Percentiles rank a stretch among this genome's conserved stretches.
Conservation (phyloP, 1,140 invertebrate genomes). For the Apis cerana region DNA sequence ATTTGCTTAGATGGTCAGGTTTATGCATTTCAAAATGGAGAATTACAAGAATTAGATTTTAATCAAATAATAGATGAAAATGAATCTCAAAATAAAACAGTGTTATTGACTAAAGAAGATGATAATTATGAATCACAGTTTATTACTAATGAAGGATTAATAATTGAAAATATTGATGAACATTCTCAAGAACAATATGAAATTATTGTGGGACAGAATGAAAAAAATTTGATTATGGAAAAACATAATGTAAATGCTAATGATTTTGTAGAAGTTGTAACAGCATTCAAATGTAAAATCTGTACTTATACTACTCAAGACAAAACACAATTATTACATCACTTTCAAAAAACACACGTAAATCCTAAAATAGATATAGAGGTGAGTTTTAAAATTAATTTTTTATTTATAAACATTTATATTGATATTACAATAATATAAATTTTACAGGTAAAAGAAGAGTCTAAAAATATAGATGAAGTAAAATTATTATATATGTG, state of each 20-base stretch:
- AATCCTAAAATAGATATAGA: constrained; percentile 61
- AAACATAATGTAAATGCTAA: constrained; percentile 68
- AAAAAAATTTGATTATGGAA: constrained; percentile 56
- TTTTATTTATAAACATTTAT: constrained; percentile 1
- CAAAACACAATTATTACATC: constrained; percentile 68
- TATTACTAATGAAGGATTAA: constrained; percentile 48
- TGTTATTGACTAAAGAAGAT: constrained; percentile 55
- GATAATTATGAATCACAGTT: constrained; percentile 47
- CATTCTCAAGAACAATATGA: constrained; percentile 54
- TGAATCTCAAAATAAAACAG: constrained; percentile 53
- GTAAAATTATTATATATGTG: constrained; percentile 79
- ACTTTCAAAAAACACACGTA: constrained; percentile 73
- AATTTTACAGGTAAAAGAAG: constrained; percentile 56
- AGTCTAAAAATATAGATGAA: constrained; percentile 63
- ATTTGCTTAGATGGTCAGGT: constrained; percentile 69
- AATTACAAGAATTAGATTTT: constrained; percentile 69
- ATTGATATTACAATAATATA: neutral
- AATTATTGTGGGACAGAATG: constrained; percentile 39
- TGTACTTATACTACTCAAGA: constrained; percentile 76
- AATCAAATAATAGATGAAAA: constrained; percentile 57
- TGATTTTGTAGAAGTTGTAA: constrained; percentile 76
- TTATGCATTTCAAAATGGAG: constrained; percentile 68
- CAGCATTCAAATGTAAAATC: constrained; percentile 77
- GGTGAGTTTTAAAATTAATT: constrained; percentile 36
- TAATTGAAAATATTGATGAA: constrained; percentile 42